Evolutionary conservation across 2,797 vertebrate species (phyloP).

Genomic region (Catostomus latipinnis): DNA sequence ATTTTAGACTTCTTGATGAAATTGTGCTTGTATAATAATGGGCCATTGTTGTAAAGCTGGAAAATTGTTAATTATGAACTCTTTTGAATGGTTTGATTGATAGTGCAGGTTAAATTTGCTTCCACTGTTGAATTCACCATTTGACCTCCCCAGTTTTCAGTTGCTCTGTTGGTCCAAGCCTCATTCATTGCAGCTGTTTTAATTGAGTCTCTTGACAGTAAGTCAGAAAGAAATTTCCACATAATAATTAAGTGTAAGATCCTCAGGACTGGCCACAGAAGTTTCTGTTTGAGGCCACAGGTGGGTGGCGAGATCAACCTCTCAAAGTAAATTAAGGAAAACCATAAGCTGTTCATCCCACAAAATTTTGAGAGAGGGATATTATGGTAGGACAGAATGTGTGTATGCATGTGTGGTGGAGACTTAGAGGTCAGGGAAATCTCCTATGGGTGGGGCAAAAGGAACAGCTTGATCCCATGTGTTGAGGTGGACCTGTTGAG

Average conservation of each 20-base stretch:
- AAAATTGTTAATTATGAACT: conserved; percentile 33
- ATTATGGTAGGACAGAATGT: conserved; percentile 15
- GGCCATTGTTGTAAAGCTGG: conserved; percentile 32
- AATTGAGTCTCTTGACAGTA: conserved; percentile 58
- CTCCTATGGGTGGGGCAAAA: conserved; percentile 27
- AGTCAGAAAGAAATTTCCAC: conserved; percentile 58
- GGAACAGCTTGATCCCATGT: conserved; percentile 45
- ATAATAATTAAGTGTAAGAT: conserved; percentile 62
- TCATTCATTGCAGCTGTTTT: conserved; percentile 53
- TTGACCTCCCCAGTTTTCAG: conserved; percentile 39
- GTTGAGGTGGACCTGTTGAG: conserved; percentile 33
- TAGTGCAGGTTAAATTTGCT: conserved; percentile 37
- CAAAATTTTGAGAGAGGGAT: conserved; percentile 29
- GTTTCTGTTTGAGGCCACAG: conserved; percentile 57
- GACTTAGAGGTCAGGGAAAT: conserved; percentile 40
- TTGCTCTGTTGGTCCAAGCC: conserved; percentile 43
- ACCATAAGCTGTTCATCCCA: conserved; percentile 43
- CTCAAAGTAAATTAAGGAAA: conserved; percentile 48
- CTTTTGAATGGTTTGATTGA: conserved; percentile 50
- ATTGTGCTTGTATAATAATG: conserved; percentile 13
- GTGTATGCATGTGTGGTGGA: conserved; percentile 13
- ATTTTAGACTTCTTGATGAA: conserved; percentile 8
- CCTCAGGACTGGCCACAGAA: conserved; percentile 58
- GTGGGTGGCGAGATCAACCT: conserved; percentile 55
- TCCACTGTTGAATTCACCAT: conserved; percentile 39